Evolutionary conservation across 2,797 vertebrate genomes (phyloP).

Genomic region (Sebastes itinus): DNA sequence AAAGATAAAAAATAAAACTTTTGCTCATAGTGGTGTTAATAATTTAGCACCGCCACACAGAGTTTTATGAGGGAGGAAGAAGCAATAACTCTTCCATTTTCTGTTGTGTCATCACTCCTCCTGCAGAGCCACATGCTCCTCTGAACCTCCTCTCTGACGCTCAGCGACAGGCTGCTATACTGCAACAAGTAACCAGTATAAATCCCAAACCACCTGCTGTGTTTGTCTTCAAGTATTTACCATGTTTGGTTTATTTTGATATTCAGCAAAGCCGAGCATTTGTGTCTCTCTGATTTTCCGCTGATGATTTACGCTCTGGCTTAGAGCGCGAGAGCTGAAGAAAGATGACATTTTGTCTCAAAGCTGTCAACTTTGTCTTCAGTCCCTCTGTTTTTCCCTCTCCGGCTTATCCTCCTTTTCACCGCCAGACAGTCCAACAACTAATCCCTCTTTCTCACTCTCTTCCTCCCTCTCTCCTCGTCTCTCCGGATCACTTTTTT

Average conservation of each 20-base stretch:
- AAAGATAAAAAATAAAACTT: background rate
- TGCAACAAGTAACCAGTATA: slow-evolving; percentile 3
- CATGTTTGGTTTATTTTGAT: slow-evolving; percentile 22
- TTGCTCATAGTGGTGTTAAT: background rate
- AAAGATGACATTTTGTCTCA: slow-evolving; percentile 33
- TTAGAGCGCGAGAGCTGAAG: background rate
- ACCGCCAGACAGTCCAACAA: background rate
- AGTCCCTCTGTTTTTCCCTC: background rate
- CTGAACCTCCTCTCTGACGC: background rate
- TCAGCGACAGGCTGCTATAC: background rate
- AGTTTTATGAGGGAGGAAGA: background rate
- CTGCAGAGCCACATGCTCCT: background rate
- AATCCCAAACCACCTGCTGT: slow-evolving; percentile 9
- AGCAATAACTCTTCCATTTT: background rate
- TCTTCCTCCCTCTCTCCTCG: background rate
- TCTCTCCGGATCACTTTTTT: background rate
- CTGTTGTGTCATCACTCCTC: background rate
- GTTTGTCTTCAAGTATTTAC: slow-evolving; percentile 13
- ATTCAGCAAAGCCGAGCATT: background rate
- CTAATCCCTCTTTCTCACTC: background rate
- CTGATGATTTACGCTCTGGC: slow-evolving; percentile 6
- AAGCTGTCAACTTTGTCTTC: slow-evolving; percentile 18
- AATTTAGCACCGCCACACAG: background rate
- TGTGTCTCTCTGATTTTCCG: slow-evolving; percentile 34
- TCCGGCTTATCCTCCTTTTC: slow-evolving; percentile 10